A percentile compares a stretch with the other conserved stretches of the same genome.
phyloP scores from a whole-genome alignment of 2,888 invertebrate species.

The Cryptosula pallasiana region DNA sequence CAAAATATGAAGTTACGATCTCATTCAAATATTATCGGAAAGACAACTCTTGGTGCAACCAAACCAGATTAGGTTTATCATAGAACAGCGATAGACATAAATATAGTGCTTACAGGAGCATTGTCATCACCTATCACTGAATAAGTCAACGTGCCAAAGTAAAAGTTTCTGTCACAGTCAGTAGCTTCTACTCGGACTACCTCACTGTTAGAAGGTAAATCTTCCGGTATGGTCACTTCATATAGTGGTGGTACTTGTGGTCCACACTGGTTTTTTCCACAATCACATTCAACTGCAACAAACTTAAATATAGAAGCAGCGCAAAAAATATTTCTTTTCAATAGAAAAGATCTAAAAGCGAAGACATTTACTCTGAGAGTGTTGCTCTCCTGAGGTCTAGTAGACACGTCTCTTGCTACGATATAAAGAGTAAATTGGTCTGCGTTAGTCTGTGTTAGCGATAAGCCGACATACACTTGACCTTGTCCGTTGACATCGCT shows the following conservation, averaged over 20 bases:
- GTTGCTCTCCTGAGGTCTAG: neutral
- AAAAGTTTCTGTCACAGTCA: constrained; percentile 2
- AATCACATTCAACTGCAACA: constrained; percentile 16
- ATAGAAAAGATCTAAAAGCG: too few species aligned
- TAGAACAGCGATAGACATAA: too few species aligned
- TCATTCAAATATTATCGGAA: too few species aligned
- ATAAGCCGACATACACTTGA: neutral
- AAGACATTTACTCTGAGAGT: constrained; percentile 6
- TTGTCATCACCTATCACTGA: constrained; percentile 2
- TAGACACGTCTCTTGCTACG: neutral
- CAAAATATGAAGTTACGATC: too few species aligned
- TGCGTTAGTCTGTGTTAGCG: neutral
- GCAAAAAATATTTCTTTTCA: too few species aligned
- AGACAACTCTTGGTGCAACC: too few species aligned
- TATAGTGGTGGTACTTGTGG: constrained; percentile 15
- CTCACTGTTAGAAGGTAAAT: constrained; percentile 30
- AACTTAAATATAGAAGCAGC: too few species aligned
- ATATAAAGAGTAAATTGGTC: constrained; percentile 7
- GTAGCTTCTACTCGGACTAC: constrained; percentile 31
- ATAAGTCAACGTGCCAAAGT: neutral
- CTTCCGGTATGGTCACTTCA: constrained; percentile 36
- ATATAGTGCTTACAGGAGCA: constrained; percentile 15
- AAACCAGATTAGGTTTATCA: too few species aligned
- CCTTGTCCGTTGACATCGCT: neutral
- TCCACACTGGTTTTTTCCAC: constrained; percentile 3